Evolutionary conservation across 2,797 vertebrate genomes (phyloP).

Genomic region (Enteromius viviparus): DNA sequence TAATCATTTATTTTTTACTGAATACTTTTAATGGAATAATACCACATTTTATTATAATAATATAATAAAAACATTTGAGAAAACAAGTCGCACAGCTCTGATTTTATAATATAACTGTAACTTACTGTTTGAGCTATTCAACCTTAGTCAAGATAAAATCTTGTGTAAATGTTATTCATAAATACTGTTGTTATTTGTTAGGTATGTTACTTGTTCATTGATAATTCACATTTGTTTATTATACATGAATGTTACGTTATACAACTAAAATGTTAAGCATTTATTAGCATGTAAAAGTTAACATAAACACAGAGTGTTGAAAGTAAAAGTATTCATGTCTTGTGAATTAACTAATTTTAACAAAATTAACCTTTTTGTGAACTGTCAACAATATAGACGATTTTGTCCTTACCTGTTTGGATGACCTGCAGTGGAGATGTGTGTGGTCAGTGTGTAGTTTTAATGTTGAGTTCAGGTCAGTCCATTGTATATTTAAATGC

Average conservation of each 20-base stretch:
- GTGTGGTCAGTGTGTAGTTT: neutral
- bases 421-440: constrained; percentile 1
- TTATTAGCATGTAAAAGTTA: neutral
- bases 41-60: neutral
- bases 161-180: too few species aligned
- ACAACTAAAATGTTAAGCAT: neutral
- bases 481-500: constrained; percentile 14
- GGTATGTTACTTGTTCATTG: neutral
- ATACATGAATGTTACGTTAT: neutral
- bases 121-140: too few species aligned
- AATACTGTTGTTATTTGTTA: too few species aligned
- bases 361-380: neutral
- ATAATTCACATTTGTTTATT: neutral
- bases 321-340: neutral
- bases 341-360: neutral
- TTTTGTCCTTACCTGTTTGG: constrained; percentile 45
- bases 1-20: neutral
- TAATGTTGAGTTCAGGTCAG: constrained; percentile 23
- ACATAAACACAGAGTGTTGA: neutral
- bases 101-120: neutral
- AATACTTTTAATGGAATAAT: neutral
- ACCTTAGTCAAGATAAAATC: neutral
- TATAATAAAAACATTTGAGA: neutral
- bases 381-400: neutral
- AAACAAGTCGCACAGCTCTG: neutral